Evolutionary conservation across 2,888 invertebrate species (phyloP).

Genomic region (Mesopsocus fuscifrons): DNA sequence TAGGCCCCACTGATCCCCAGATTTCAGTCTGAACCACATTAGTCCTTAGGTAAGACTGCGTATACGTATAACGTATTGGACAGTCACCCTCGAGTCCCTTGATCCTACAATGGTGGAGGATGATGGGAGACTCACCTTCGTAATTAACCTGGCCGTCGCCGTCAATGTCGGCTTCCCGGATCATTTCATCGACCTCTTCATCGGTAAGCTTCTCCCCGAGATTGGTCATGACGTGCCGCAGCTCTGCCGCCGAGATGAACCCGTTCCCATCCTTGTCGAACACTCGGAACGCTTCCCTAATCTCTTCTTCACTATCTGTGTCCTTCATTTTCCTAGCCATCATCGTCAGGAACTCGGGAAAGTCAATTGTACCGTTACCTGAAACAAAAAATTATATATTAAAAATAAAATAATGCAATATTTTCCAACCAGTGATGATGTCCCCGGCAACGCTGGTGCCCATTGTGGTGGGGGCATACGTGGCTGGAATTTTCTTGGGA

Average conservation of each 20-base stretch:
- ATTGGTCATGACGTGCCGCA: constrained; percentile 99
- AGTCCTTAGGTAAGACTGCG: too few species aligned
- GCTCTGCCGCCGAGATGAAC: constrained; percentile 94
- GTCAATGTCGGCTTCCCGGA: constrained; percentile 96
- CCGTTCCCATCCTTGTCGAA: constrained; percentile 99
- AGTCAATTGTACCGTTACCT: constrained; percentile 99
- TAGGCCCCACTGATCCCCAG: too few species aligned
- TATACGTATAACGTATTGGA: too few species aligned
- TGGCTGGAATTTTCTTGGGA: too few species aligned
- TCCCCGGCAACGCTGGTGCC: too few species aligned
- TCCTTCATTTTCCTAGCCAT: constrained; percentile 99
- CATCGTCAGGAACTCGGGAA: constrained; percentile 99
- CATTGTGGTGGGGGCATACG: too few species aligned
- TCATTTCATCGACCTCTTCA: constrained; percentile 99
- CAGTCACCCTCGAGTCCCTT: too few species aligned
- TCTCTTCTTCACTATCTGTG: constrained; percentile 98
- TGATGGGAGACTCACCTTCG: constrained; percentile 64
- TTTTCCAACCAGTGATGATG: too few species aligned
- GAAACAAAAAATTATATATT: constrained; percentile 17
- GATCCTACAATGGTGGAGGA: too few species aligned
- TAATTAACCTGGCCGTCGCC: constrained; percentile 99
- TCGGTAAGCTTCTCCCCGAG: constrained; percentile 98
- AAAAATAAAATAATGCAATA: background rate
- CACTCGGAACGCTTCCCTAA: constrained; percentile 96
- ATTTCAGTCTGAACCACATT: too few species aligned